These are phyloP conservation scores for Rhyacophila evoluta DNA, from an alignment of 2,888 invertebrate species.

Conservation along the genomic window DNA sequence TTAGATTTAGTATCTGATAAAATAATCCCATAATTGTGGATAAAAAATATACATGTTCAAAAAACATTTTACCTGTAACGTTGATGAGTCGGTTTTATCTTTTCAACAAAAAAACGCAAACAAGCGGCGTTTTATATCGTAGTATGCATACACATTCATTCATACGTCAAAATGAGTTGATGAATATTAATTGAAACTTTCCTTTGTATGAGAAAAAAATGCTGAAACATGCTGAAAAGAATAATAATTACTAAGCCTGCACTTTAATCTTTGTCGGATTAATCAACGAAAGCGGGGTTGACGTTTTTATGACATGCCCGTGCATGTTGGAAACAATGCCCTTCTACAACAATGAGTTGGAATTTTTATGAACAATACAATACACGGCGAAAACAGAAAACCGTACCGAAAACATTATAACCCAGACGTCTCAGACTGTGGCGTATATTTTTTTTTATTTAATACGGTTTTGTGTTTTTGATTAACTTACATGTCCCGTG, in stretches of 20 bases:
- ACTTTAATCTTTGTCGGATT: slow-evolving; percentile 19
- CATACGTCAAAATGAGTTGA: slow-evolving; percentile 2
- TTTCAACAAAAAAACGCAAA: neutral
- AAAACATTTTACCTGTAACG: too few species aligned
- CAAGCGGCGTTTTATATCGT: neutral
- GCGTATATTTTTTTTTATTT: neutral
- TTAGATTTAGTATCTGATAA: too few species aligned
- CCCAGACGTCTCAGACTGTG: neutral
- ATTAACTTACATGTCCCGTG: too few species aligned
- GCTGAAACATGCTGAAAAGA: slow-evolving; percentile 24
- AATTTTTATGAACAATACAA: neutral
- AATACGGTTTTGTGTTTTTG: neutral
- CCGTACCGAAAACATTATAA: neutral
- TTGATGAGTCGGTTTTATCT: neutral
- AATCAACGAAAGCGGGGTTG: neutral
- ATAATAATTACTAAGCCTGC: slow-evolving; percentile 16
- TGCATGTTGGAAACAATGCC: slow-evolving; percentile 22
- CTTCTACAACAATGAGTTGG: neutral
- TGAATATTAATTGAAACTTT: slow-evolving; percentile 24
- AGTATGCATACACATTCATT: neutral
- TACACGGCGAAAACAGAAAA: neutral
- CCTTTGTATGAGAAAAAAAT: neutral
- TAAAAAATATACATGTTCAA: too few species aligned
- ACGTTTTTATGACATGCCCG: slow-evolving; percentile 14
- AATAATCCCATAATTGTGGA: too few species aligned